Evolutionary conservation across 2,888 invertebrate species (phyloP), one percentile per base, ranked within the genome.

Genomic region (Lutraria lutraria): DNA sequence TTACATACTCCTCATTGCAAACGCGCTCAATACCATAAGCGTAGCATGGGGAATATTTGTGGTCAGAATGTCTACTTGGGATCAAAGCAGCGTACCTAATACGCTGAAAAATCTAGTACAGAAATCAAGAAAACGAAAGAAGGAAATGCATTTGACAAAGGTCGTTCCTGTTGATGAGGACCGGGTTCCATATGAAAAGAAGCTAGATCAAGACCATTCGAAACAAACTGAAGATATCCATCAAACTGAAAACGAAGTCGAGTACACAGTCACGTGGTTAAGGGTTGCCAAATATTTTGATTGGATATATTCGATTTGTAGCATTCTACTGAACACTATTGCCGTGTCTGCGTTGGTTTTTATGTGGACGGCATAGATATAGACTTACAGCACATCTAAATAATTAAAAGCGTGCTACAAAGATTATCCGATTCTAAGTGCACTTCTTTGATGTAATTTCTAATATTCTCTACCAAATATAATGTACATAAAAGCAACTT

Each of bases 31-130:
- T 79, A 79, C 85, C 25, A 53, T 56, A 12, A 56, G 53, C 29
- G 85, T 85, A n/a, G 25, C 34, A 10, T 85, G 85, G 85, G 79
- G 85, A 52, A 72, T 85, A 52, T 79, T 79, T 56, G 79, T 79
- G 34, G 63, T 83, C 29, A 60, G 83, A 25, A 53, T 81, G 81
- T 53, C 81, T 15, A 52, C 21, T 12, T 81, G 81, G 81, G 21
- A 53, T 15, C 34, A 19, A 25, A 25, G 25, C 15, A 81, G 16
- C n/a, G 21, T 81, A 53, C 54, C 81, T 25, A 6, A 0, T 52
- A 29, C 29, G 25, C n/a, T 81, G 4, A 53, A 81, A 52, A 53
- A 10, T n/a, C 25, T 81, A 15, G 81, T 81, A 8, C 6, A 31
- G 12, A 43, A 13, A n/a, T 4, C 43, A 43, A 16, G 29, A 34